Evolutionary conservation across 2,113 vertebrate genomes (phyloP), one percentile per base, ranked within the genome.

Genomic region (Psilopogon haemacephalus): DNA sequence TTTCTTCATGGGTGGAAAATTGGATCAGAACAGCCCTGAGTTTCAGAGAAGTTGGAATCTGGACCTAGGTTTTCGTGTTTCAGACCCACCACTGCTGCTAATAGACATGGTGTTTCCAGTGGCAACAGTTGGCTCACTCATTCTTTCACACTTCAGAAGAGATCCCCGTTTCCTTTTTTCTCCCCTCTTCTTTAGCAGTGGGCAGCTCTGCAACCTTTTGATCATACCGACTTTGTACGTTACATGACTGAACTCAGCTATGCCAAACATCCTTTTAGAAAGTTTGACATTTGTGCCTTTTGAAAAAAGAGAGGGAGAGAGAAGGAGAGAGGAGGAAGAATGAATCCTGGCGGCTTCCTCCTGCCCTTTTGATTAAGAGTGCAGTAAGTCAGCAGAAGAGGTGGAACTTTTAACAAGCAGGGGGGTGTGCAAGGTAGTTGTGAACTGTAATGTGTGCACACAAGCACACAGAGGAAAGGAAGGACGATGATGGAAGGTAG

Each of bases 361-460:
- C 97, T 97, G 97, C 97, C 97, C 97, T 98, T 98, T 98, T 98
- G 97, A 98, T 98, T 98, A 97, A 94, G 95, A 96, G 97, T 97
- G 95, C 58, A 81, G 96, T 95, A 98, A 98, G 97, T 97, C 97
- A 97, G 97, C 94, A 97, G 95, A 97, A 97, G 96, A 97, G 97
- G 96, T 97, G 95, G 94, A 93, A 94, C 90, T 97, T 96, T 40
- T 96, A 97, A 97, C 92, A 95, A 97, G 96, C 95, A 88, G 93
- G 95, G 94, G 90, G 89, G 69, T 90, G 40, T 83, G 60, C 94
- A 55, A 93, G 88, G 88, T 67, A 56, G 94, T 97, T 97, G 95
- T 94, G 96, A 94, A 97, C 94, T 96, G 83, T 94, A 93, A 62
- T 79, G 80, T 88, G 59, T 84, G 80, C 71, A 68, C 70, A 58